A percentile compares a stretch with the other conserved stretches of the same genome.
Evolutionary conservation across 2,888 invertebrate genomes (phyloP).

Genomic region (Mellilla xanthometata): DNA sequence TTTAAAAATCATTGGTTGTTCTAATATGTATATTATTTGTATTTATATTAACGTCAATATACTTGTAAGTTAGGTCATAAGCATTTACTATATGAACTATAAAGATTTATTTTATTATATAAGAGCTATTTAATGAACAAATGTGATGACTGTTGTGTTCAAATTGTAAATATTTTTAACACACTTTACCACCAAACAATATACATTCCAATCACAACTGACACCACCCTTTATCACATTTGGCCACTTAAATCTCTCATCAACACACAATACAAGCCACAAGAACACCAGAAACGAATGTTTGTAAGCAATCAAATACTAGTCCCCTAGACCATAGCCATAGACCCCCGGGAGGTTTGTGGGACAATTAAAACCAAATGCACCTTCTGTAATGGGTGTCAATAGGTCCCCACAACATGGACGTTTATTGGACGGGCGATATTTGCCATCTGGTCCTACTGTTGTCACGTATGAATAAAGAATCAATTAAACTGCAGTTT

Average conservation of each 20-base stretch:
- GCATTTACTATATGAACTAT: too few relatives aligned
- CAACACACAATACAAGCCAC: conserved; percentile 44
- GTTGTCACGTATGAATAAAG: conserved; percentile 1
- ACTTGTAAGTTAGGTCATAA: too few relatives aligned
- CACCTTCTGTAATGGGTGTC: conserved; percentile 55
- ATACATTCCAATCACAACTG: conserved; percentile 7
- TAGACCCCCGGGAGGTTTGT: conserved; percentile 22
- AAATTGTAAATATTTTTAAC: conserved; percentile 1
- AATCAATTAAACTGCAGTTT: neutral
- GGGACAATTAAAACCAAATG: conserved; percentile 36
- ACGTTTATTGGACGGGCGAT: conserved; percentile 15
- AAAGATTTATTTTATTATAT: too few relatives aligned
- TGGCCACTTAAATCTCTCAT: neutral
- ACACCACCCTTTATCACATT: conserved; percentile 1
- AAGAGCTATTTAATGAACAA: too few relatives aligned
- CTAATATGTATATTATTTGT: too few relatives aligned
- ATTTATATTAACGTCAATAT: too few relatives aligned
- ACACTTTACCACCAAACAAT: conserved; percentile 3
- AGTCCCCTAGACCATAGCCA: conserved; percentile 2
- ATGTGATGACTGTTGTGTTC: too few relatives aligned
- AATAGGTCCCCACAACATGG: conserved; percentile 26
- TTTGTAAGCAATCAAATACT: conserved; percentile 34
- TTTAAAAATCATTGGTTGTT: too few relatives aligned
- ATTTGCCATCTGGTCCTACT: conserved; percentile 29
- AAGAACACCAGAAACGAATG: conserved; percentile 56